phyloP scores from a whole-genome alignment of 2,113 vertebrate genomes.

The Caretta caretta region DNA sequence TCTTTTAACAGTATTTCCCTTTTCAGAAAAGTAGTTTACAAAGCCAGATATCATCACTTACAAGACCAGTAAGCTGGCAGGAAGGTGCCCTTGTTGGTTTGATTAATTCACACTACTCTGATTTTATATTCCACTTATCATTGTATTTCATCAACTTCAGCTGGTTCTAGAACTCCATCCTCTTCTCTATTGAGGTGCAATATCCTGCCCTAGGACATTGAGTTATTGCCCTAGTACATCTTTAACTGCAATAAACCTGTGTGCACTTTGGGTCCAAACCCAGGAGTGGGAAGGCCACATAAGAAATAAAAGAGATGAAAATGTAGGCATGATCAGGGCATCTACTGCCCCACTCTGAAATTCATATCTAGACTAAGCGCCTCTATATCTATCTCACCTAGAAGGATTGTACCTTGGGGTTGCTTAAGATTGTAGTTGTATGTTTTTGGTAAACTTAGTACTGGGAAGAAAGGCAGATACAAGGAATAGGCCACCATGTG shows the following conservation, averaged over 20 bases:
- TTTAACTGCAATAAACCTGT: not conserved
- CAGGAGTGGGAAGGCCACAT: accelerated
- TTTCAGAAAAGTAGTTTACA: not conserved
- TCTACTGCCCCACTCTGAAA: not conserved
- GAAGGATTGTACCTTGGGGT: no score
- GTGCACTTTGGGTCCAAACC: not conserved
- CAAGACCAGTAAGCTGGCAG: not conserved
- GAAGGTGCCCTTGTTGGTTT: not conserved
- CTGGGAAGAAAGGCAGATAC: not conserved
- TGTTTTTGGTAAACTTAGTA: not conserved
- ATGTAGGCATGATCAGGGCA: not conserved
- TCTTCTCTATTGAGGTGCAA: not conserved
- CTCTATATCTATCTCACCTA: not conserved
- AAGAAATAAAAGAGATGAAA: not conserved
- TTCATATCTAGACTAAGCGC: not conserved
- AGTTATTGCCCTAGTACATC: not conserved
- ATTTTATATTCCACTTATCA: not conserved
- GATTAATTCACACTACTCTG: not conserved
- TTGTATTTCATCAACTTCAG: not conserved
- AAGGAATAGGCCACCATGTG: not conserved
- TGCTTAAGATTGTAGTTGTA: not conserved
- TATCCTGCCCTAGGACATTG: not conserved
- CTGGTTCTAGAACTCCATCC: not conserved
- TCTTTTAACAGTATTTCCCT: not conserved
- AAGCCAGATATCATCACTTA: not conserved